Base-by-base conservation (phyloP, 2,113 vertebrate species). In the Lasiurus cinereus region DNA sequence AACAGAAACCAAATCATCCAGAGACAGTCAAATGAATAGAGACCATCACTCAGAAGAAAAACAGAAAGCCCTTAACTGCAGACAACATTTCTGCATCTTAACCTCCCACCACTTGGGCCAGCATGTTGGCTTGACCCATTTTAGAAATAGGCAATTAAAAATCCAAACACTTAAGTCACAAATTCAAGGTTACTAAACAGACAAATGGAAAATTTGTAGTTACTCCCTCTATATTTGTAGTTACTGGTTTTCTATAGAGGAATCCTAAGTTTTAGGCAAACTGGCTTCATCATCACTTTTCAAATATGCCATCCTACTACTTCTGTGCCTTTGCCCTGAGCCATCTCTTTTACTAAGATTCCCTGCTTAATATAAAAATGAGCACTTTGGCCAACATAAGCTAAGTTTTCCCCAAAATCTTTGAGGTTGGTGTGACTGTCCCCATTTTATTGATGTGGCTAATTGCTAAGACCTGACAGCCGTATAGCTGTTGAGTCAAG, bases 121-220 rank as follows among this genome's bases (percentile, higher is more conserved):
- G 8, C n/a, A 39, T 66, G 13, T 72, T 64, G 89, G 33, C 39
- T 72, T 94, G 59, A 59, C 54, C 3, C 59, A 31, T 93, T 66
- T 52, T 79, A 82, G 19, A 69, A 12, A 77, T 4, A 74, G 66
- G 15, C 59, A 70, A 46, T 83, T 80, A 66, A 79, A 87, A 91
- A 52, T 12, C 43, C 67, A 66, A 87, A 82, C 19, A 62, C 13
- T 82, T 39, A 84, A 80, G 46, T 92, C 70, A 87, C 54, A 84
- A 69, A 64, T 94, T 36, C 33, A 88, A 89, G 24, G n/a, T 79
- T 9, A 46, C 46, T 87, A 79, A 87, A 36, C 24, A 85, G 54
- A 79, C 31, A 87, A 67, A 21, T 9, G 67, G 36, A 0, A 11
- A n/a, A 62, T 77, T 4, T 79, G 50, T 77, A 62, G 72, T 52